These are phyloP conservation scores for Eupithecia exiguata DNA, from an alignment of 2,888 invertebrate species.

Conservation along the genomic window DNA sequence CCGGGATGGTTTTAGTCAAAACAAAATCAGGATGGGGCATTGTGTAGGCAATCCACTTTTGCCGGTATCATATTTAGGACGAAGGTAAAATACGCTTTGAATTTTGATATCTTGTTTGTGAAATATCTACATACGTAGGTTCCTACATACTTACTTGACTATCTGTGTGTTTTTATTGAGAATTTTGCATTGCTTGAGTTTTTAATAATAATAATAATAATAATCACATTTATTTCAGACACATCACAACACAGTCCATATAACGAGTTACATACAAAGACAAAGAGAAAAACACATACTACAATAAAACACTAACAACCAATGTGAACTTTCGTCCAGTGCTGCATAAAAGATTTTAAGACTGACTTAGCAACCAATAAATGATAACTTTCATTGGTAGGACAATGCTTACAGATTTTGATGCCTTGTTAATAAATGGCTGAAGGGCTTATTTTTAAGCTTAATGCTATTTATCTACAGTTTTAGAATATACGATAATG, in stretches of 20 bases:
- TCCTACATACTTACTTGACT: neutral
- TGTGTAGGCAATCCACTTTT: constrained; percentile 79
- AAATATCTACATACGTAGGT: neutral
- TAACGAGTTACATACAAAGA: too few species aligned
- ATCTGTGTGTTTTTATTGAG: neutral
- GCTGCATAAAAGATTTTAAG: too few species aligned
- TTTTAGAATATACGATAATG: too few species aligned
- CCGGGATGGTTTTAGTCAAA: constrained; percentile 73
- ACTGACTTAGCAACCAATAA: neutral
- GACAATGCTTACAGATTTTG: neutral
- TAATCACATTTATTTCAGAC: too few species aligned
- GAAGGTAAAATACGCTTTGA: constrained; percentile 46
- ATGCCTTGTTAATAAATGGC: neutral
- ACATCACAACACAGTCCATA: too few species aligned
- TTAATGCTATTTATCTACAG: too few species aligned
- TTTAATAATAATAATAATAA: too few species aligned
- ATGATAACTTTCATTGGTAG: neutral
- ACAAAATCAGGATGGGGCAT: constrained; percentile 78
- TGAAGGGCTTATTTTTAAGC: too few species aligned
- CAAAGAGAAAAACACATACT: too few species aligned
- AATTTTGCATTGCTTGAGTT: neutral
- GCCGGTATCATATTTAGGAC: constrained; percentile 76
- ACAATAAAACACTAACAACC: too few species aligned
- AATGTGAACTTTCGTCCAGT: too few species aligned
- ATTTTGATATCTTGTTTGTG: constrained; percentile 29